Evolutionary conservation across 2,797 vertebrate species (phyloP).

Genomic region (Gymnothorax javanicus): DNA sequence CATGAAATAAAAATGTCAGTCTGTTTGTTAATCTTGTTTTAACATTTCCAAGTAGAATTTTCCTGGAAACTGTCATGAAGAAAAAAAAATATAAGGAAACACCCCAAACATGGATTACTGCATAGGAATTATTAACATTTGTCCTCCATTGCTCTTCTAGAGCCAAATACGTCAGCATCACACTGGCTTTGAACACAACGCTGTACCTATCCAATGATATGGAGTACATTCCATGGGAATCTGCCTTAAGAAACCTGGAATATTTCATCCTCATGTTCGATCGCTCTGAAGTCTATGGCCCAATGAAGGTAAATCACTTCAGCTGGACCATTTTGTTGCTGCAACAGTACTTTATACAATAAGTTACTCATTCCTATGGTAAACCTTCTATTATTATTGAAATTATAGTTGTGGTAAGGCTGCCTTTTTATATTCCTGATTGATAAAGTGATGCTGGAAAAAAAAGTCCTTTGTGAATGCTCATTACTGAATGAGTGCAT

Average conservation of each 20-base stretch:
- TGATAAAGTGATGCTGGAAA: background rate
- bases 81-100: background rate
- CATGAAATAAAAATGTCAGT: background rate
- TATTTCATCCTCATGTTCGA: slow-evolving; percentile 77
- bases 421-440: background rate
- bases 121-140: background rate
- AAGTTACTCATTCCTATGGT: background rate
- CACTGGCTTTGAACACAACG: slow-evolving; percentile 69
- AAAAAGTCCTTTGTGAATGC: background rate
- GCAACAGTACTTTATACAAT: background rate
- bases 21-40: background rate
- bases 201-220: slow-evolving; percentile 67
- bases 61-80: background rate
- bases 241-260: slow-evolving; percentile 59
- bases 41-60: background rate
- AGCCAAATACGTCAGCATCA: slow-evolving; percentile 62
- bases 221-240: slow-evolving; percentile 68
- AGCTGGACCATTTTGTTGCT: background rate
- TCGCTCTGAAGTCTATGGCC: slow-evolving; percentile 73
- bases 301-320: slow-evolving; percentile 64
- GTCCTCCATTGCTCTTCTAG: slow-evolving; percentile 51
- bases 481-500: background rate
- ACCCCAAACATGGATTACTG: background rate
- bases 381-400: background rate
- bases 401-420: background rate